Conservation (phyloP, 2,888 invertebrate genomes). For the Cephus rjabovi region DNA sequence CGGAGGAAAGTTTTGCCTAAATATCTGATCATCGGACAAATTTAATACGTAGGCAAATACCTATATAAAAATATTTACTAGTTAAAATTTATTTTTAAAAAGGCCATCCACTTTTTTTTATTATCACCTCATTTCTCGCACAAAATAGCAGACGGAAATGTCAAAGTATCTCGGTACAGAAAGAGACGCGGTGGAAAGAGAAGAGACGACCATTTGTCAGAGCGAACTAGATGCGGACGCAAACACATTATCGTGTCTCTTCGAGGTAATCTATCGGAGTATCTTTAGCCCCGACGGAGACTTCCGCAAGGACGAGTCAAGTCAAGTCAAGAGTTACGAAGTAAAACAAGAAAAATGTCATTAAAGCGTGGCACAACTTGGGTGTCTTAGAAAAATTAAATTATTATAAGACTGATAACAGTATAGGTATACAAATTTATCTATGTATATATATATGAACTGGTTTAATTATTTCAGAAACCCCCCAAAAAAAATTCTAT, state of each 20-base stretch:
- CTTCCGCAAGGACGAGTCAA: constrained; percentile 28
- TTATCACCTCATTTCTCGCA: not conserved
- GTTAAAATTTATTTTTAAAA: not conserved
- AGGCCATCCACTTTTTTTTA: not conserved
- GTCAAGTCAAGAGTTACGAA: not conserved
- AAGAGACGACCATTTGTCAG: constrained; percentile 51
- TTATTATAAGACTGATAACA: not conserved
- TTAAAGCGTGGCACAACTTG: not conserved
- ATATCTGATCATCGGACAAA: not conserved
- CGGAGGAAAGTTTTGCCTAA: not conserved
- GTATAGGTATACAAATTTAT: not conserved
- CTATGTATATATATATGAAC: not conserved
- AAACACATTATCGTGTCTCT: constrained; percentile 51
- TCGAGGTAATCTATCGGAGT: constrained; percentile 47
- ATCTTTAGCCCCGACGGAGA: constrained; percentile 31
- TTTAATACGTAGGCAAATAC: not conserved
- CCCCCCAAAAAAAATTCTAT: not conserved
- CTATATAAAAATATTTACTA: not conserved
- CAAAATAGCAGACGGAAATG: not conserved
- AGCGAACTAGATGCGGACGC: constrained; percentile 51
- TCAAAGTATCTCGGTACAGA: not conserved
- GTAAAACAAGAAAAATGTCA: not conserved
- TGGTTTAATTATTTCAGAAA: not conserved
- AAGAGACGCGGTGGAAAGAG: constrained; percentile 13
- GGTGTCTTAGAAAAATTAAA: not conserved